Base-by-base conservation (phyloP, 2,888 invertebrate species). In the Hirtodrosophila duncani region DNA sequence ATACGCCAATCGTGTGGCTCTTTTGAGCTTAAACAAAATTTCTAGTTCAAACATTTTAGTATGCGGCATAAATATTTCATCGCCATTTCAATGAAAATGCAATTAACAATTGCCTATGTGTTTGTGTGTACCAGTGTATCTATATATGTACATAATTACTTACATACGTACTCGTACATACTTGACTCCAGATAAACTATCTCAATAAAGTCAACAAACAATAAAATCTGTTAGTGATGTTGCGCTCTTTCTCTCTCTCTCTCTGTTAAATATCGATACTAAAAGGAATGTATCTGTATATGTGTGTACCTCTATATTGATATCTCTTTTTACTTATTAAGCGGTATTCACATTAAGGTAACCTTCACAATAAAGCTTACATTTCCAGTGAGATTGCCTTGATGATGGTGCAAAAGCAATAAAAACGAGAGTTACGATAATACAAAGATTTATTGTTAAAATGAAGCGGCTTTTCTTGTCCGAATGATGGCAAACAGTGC, bases 11-110 rank as follows among this genome's bases (percentile, higher is more conserved):
- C n/a, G n/a, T n/a, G n/a, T n/a, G n/a, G n/a, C n/a, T n/a, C n/a
- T n/a, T n/a, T n/a, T 16, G 20, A 20, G 20, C 7, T 34, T 13
- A 21, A 39, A 39, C 10, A 30, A 36, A 24, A 18, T 29, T 39
- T 20, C 13, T 3, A 17, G 17, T 20, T 10, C 16, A 29, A 27
- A 20, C 17, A 13, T 36, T 29, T 29, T 29, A 39, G n/a, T 39
- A 29, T 29, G 29, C 30, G 31, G 23, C 29, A 50, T 78, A 74
- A 64, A 75, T 64, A 74, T 67, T 64, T 51, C 56, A 72, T 63
- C 74, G 57, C 60, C 50, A 46, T 74, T n/a, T 79, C 67, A 79
- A 81, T 75, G 75, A 81, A 56, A 79, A 70, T 51, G 58, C 67
- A 79, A 79, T 75, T 81, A 81, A 81, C 71, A 75, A 61, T 64